Conservation (phyloP, 2,797 vertebrate genomes). For the Chaunax sp. region DNA sequence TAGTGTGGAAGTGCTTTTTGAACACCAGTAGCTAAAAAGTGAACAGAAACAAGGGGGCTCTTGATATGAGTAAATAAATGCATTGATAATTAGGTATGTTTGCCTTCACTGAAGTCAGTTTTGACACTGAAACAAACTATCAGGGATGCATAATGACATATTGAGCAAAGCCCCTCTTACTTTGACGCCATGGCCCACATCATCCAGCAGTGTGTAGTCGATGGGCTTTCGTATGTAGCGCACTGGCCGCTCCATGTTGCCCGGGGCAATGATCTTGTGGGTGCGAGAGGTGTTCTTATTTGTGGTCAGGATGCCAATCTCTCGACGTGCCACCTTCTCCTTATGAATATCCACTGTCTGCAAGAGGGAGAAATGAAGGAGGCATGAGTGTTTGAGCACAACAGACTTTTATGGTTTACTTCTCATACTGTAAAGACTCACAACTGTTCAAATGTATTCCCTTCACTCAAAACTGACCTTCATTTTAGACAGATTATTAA, state of each 20-base stretch:
- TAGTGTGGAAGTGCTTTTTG: neutral
- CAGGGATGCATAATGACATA: constrained; percentile 3
- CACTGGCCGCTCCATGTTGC: constrained; percentile 97
- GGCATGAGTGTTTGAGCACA: neutral
- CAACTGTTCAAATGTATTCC: neutral
- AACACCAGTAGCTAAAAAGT: neutral
- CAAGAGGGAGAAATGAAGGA: constrained; percentile 52
- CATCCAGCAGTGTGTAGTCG: constrained; percentile 98
- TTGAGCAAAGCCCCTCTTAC: constrained; percentile 78
- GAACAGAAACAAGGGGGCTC: too few species aligned
- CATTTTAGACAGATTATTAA: neutral
- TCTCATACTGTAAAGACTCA: too few species aligned
- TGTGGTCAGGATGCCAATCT: constrained; percentile 98
- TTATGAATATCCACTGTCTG: constrained; percentile 99
- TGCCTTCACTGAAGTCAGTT: neutral
- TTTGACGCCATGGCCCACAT: constrained; percentile 98
- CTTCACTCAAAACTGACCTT: neutral
- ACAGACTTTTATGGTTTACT: neutral
- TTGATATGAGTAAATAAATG: neutral
- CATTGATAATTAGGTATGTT: neutral
- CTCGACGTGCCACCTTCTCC: constrained; percentile 97
- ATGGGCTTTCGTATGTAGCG: constrained; percentile 99
- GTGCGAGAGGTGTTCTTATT: constrained; percentile 99
- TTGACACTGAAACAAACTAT: neutral
- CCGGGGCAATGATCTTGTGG: constrained; percentile 99